Percentiles rank a stretch among this genome's conserved stretches.
phyloP scores from a whole-genome alignment of 2,113 vertebrate genomes.

The Antidorcas marsupialis region DNA sequence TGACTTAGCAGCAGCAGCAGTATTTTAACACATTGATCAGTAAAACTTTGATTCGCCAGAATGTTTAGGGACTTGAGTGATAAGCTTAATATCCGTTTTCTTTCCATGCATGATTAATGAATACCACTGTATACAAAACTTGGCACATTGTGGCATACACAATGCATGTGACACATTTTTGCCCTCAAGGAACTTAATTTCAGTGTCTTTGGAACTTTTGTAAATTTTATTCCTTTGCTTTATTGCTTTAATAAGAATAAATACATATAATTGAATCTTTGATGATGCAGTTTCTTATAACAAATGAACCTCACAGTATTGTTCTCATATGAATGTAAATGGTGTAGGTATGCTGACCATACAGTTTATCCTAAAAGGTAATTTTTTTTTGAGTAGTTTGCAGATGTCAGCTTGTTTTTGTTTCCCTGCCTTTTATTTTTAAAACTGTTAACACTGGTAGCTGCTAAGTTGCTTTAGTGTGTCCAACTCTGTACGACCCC shows the following conservation, averaged over 20 bases:
- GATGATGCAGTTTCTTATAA: neutral
- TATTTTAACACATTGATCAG: conserved; percentile 1
- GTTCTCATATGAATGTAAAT: conserved; percentile 26
- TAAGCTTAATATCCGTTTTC: neutral
- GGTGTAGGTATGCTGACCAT: conserved; percentile 23
- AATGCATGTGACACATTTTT: neutral
- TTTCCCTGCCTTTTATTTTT: conserved; percentile 47
- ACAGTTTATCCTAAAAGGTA: conserved; percentile 50
- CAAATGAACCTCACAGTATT: conserved; percentile 25
- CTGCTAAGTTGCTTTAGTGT: too few species aligned
- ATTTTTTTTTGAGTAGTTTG: conserved; percentile 61
- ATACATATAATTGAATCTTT: conserved; percentile 17
- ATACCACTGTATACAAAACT: neutral
- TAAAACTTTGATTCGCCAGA: conserved; percentile 18
- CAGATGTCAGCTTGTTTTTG: conserved; percentile 47
- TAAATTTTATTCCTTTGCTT: conserved; percentile 17
- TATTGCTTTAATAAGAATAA: conserved; percentile 34
- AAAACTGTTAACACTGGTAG: conserved; percentile 26
- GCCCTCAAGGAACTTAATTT: conserved; percentile 16
- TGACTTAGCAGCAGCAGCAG: neutral
- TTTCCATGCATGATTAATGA: neutral
- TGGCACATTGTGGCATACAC: neutral
- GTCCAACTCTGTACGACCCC: too few species aligned
- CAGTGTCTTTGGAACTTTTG: conserved; percentile 6
- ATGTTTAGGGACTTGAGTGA: conserved; percentile 13